These are phyloP conservation scores for Paedocypris micromegethes DNA, from an alignment of 2,797 vertebrate genomes.

Conservation along the genomic window DNA sequence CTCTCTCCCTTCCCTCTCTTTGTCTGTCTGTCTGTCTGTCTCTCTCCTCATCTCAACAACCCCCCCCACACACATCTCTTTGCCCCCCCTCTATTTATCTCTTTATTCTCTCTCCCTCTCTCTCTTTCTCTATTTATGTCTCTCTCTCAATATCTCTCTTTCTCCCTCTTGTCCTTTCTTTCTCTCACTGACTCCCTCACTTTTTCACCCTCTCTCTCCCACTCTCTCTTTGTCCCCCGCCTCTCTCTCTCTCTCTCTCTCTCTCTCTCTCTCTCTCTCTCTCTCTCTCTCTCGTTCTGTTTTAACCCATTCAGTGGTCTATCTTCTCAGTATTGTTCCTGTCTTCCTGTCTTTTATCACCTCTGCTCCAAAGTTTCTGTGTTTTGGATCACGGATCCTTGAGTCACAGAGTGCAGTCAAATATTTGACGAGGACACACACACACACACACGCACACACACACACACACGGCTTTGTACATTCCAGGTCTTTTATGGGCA, in stretches of 20 bases:
- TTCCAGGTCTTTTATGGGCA: conserved; percentile 29
- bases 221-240: conserved; percentile 48
- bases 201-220: no score
- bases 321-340: conserved; percentile 39
- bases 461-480: conserved; percentile 1
- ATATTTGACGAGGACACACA: conserved; percentile 65
- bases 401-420: conserved; percentile 63
- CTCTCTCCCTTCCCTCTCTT: conserved; percentile 49
- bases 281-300: conserved; percentile 41
- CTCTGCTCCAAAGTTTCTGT: conserved; percentile 62
- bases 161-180: no score
- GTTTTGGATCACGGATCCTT: conserved; percentile 53
- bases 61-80: no score
- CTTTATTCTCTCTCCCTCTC: no score
- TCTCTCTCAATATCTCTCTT: no score
- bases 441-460: conserved; percentile 18
- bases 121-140: no score
- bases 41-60: no score
- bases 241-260: conserved; percentile 51
- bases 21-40: conserved; percentile 48
- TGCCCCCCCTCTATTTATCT: no score
- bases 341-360: conserved; percentile 77
- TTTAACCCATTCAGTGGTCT: conserved; percentile 34
- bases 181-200: no score
- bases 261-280: conserved; percentile 56